phyloP scores from a whole-genome alignment of 2,888 invertebrate genomes.

The Agrotis clavis region DNA sequence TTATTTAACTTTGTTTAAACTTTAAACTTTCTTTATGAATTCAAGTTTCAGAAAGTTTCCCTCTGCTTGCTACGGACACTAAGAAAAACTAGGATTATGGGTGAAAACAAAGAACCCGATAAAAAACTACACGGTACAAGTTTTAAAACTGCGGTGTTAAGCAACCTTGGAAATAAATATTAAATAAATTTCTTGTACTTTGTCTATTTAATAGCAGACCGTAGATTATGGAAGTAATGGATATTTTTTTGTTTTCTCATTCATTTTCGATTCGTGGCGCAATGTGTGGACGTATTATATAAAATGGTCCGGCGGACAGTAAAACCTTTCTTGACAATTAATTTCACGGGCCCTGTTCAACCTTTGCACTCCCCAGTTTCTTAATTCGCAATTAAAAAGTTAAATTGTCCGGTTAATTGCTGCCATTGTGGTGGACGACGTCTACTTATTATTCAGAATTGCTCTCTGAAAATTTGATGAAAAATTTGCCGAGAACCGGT shows the following conservation, averaged over 20 bases:
- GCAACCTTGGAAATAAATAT: conserved; percentile 49
- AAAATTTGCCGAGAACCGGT: conserved; percentile 82
- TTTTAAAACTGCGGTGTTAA: conserved; percentile 53
- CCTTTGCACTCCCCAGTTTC: conserved; percentile 85
- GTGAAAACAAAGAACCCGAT: conserved; percentile 59
- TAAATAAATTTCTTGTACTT: conserved; percentile 30
- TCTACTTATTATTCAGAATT: conserved; percentile 85
- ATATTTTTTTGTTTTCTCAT: conserved; percentile 21
- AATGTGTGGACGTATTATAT: conserved; percentile 41
- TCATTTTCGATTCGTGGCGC: conserved; percentile 9
- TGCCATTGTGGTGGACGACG: conserved; percentile 86
- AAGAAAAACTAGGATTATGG: conserved; percentile 66
- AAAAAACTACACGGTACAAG: conserved; percentile 54
- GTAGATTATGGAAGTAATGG: conserved; percentile 9
- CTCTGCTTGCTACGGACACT: conserved; percentile 64
- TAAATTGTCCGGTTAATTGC: conserved; percentile 90
- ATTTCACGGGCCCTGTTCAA: conserved; percentile 80
- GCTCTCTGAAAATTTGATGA: conserved; percentile 81
- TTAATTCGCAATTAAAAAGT: conserved; percentile 89
- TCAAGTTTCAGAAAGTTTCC: conserved; percentile 69
- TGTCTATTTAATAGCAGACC: conserved; percentile 14
- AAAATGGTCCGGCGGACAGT: conserved; percentile 39
- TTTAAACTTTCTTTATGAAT: conserved; percentile 71
- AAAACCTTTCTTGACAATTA: conserved; percentile 78
- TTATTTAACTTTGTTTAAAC: conserved; percentile 70